Base-by-base conservation (phyloP, 2,113 vertebrate genomes). In the Harpagus bidentatus region DNA sequence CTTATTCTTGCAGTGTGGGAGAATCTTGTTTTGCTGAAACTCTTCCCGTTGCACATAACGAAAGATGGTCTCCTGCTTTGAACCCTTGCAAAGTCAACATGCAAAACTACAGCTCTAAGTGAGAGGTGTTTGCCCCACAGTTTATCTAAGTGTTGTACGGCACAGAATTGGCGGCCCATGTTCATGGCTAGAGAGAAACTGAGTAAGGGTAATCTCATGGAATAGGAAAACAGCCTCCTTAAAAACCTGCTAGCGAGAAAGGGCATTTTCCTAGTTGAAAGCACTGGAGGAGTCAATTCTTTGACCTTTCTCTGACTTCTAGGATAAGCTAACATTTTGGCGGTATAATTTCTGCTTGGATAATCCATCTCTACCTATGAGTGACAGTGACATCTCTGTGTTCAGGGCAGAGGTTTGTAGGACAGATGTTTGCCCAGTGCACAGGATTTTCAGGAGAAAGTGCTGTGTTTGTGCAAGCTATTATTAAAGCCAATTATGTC, bases 401-500 rank as follows among this genome's bases (percentile, higher is more conserved):
- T 3, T 43, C 56, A 26, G 82, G 77, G 72, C 76, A 86, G 88
- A 72, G 67, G 25, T 74, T 56, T 88, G 79, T 17, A 66, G 79
- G 86, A 70, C 72, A 94, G 62, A 36, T 59, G 70, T 65, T 91
- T 82, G 74, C 79, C 59, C 45, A 0, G 72, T 56, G 82, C 1
- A 5, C 95, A 86, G 93, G 91, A 89, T 82, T 90, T 86, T 91
- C 91, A 40, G 91, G 93, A 93, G 97, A 96, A 96, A 95, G 93
- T 12, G 6, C 58, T 12, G 7, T 40, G 82, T 74, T 77, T 17
- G 43, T 88, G 86, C 61, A 95, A 42, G 83, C 91, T 92, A 8
- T 87, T n/a, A 97, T 97, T 95, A 95, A 55, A 72, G 83, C 12
- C 40, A 95, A 91, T 95, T 85, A 93, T 50, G 81, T 4, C 91